Conservation (phyloP, 2,888 invertebrate species). For the Lasioglossum villosulum region DNA sequence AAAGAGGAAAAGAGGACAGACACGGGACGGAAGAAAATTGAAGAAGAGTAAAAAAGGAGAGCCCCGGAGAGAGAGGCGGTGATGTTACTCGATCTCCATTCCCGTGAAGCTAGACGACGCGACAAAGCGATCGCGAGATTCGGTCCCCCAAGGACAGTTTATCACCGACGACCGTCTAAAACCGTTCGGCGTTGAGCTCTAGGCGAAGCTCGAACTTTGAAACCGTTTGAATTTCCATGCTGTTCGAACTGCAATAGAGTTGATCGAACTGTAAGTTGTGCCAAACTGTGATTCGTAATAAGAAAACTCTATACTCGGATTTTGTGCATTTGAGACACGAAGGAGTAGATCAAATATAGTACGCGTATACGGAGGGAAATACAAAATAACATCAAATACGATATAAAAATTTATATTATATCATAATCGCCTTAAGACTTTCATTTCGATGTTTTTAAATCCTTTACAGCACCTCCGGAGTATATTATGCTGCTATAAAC, state of each 20-base stretch:
- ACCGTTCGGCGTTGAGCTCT: slow-evolving; percentile 39
- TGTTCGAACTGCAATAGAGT: not conserved
- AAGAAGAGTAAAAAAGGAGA: slow-evolving; percentile 24
- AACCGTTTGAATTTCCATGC: not conserved
- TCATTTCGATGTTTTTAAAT: not conserved
- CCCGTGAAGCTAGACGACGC: slow-evolving; percentile 71
- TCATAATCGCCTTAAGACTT: not conserved
- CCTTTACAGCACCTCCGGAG: not conserved
- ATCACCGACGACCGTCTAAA: slow-evolving; percentile 58
- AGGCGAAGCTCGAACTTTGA: slow-evolving; percentile 20
- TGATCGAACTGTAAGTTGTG: not conserved
- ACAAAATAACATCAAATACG: not conserved
- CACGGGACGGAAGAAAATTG: slow-evolving; percentile 38
- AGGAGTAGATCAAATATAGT: too few relatives aligned
- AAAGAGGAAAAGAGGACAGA: slow-evolving; percentile 15
- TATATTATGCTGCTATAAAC: not conserved
- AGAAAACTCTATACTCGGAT: not conserved
- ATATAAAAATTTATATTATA: not conserved
- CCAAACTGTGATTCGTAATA: not conserved
- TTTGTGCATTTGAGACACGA: not conserved
- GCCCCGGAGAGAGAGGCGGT: slow-evolving; percentile 30
- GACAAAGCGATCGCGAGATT: slow-evolving; percentile 67
- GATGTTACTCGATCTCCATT: slow-evolving; percentile 67
- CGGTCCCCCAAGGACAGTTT: slow-evolving; percentile 52
- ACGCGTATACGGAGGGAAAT: not conserved